Base-by-base conservation (phyloP, 2,888 invertebrate genomes). In the Dermolepida albohirtum region DNA sequence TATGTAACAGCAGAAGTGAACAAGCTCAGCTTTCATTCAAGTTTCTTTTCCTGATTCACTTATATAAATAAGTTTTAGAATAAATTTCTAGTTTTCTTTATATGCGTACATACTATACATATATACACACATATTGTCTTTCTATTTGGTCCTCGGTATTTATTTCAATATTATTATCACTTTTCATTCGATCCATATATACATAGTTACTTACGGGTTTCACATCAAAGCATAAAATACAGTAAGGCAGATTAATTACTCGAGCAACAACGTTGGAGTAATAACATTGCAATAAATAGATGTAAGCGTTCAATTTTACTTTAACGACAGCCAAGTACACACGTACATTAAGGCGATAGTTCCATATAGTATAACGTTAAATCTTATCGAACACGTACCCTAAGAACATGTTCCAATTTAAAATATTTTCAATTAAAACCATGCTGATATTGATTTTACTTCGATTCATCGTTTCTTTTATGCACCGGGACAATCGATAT, bases 401-500 rank as follows among this genome's bases (percentile, higher is more conserved):
- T 44, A 27, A 10, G 44, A 47, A 59, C 59, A 59, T 44, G 44
- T 59, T 44, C 47, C 41, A 47, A 59, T 59, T 59, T 22, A 44
- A 59, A 59, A 29, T 47, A 59, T 43, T 44, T 59, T 59, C 59
- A 59, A 59, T 59, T 59, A 59, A 59, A 59, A 59, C 44, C 14
- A 14, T 47, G 34, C 27, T 44, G 59, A 59, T 59, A 59, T 59
- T 29, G 59, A 59, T 47, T 10, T 14, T n/a, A 59, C 43, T 43
- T 27, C 10, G 14, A 11, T 11, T 29, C 29, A 5, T 59, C 29
- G 14, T 11, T 34, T 34, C 16, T 49, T n/a, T 29, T 27, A 29
- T 10, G 10, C 14, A 14, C 16, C 16, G 5, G 11, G 10, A 2
- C 10, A 47, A 47, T 62, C 47, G 47, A 34, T 62, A 47, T 44